These are phyloP conservation scores for Leucania comma DNA, from an alignment of 2,888 invertebrate genomes.

Conservation along the genomic window DNA sequence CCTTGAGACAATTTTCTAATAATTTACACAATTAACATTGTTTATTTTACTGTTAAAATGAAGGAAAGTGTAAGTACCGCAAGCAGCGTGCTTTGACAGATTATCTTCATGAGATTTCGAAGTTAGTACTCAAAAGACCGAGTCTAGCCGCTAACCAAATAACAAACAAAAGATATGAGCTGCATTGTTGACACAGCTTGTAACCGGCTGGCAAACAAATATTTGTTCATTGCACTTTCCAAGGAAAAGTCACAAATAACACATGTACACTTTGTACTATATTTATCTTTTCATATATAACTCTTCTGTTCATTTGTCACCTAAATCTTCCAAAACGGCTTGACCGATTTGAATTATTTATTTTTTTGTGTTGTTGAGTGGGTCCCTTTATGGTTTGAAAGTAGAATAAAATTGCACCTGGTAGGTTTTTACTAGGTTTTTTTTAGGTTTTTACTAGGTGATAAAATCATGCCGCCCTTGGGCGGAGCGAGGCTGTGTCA, in stretches of 20 bases:
- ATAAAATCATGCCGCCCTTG: too few species aligned
- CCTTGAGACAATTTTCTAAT: too few species aligned
- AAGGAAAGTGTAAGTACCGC: not conserved
- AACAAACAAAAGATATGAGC: constrained; percentile 21
- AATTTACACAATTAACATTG: not conserved
- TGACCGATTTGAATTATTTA: too few species aligned
- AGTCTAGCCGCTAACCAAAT: constrained; percentile 1
- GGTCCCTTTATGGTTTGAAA: too few species aligned
- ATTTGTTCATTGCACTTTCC: constrained; percentile 40
- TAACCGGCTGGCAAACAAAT: constrained; percentile 10
- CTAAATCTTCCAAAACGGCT: too few species aligned
- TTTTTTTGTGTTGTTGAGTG: too few species aligned
- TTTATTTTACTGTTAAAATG: too few species aligned
- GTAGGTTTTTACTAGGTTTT: too few species aligned
- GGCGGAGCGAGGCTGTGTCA: too few species aligned
- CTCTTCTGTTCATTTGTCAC: too few species aligned
- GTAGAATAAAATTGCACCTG: too few species aligned
- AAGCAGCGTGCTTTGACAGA: not conserved
- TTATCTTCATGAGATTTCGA: constrained; percentile 5
- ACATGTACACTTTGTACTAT: not conserved
- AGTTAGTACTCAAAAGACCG: constrained; percentile 8
- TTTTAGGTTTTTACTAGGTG: too few species aligned
- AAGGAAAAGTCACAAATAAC: constrained; percentile 11
- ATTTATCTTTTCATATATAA: not conserved
- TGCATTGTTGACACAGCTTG: constrained; percentile 24